A percentile compares a stretch with the other conserved stretches of the same genome.
phyloP scores from a whole-genome alignment of 2,797 vertebrate species.

The Tarsius wallacei region DNA sequence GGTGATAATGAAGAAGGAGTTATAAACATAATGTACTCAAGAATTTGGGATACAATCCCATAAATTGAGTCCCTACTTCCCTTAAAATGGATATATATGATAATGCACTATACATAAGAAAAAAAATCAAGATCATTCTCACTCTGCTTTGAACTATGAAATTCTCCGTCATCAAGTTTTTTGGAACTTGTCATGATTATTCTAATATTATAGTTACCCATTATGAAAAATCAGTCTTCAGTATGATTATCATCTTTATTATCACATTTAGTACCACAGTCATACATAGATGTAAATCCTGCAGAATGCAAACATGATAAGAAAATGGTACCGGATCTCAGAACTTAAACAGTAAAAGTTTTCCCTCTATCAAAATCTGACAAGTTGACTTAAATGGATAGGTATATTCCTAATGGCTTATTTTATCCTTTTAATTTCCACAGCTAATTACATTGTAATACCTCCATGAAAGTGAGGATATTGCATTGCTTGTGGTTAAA shows the following conservation, averaged over 20 bases:
- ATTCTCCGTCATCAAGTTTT: not conserved
- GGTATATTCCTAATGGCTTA: not conserved
- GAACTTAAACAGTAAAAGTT: slow-evolving; percentile 12
- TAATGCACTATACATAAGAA: slow-evolving; percentile 13
- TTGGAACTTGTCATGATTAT: not conserved
- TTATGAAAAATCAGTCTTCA: not conserved
- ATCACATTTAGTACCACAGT: not conserved
- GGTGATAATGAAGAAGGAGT: not conserved
- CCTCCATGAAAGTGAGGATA: not conserved
- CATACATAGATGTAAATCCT: not conserved
- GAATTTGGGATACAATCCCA: not conserved
- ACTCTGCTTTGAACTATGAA: not conserved
- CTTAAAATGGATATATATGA: not conserved
- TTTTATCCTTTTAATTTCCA: slow-evolving; percentile 7
- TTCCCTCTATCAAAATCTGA: slow-evolving; percentile 38
- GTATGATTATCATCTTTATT: not conserved
- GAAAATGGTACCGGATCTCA: not conserved
- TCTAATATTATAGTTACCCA: not conserved
- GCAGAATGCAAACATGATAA: slow-evolving; percentile 14
- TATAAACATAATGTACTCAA: not conserved
- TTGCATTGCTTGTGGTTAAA: not conserved
- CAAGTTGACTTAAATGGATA: slow-evolving; percentile 28
- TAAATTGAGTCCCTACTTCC: not conserved
- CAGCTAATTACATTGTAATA: not conserved
- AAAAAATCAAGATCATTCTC: not conserved